Conservation (phyloP, 2,888 invertebrate genomes). For the Phyto melanocephala region DNA sequence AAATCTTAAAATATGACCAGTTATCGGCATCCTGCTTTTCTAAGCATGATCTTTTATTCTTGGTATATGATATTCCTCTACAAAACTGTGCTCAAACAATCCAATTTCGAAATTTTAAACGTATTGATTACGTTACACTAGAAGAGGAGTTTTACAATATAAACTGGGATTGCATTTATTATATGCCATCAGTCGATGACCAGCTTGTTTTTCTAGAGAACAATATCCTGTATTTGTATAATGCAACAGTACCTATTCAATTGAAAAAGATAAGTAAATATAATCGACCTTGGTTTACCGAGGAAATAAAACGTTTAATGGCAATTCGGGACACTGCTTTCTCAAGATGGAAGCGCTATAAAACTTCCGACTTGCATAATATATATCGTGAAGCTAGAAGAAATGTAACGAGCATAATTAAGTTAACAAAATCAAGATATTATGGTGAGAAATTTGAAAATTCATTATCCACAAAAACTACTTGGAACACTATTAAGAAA, state of each 20-base stretch:
- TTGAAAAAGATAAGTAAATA: not conserved
- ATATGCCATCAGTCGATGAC: not conserved
- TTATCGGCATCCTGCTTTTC: not conserved
- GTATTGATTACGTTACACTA: not conserved
- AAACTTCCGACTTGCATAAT: not conserved
- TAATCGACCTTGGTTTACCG: not conserved
- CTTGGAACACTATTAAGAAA: not conserved
- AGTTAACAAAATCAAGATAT: not conserved
- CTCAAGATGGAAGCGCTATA: not conserved
- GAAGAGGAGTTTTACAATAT: not conserved
- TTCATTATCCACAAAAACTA: not conserved
- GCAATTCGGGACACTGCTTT: not conserved
- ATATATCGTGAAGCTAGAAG: not conserved
- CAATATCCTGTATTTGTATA: not conserved
- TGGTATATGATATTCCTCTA: not conserved
- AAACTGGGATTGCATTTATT: not conserved
- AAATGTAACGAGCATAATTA: not conserved
- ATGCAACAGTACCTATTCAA: not conserved
- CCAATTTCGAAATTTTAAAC: not conserved
- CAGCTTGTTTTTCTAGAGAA: not conserved
- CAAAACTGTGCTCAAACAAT: not conserved
- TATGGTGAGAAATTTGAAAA: not conserved
- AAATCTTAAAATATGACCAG: not conserved
- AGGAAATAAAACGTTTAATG: not conserved
- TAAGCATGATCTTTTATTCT: not conserved